Evolutionary conservation across 2,113 vertebrate genomes (phyloP).

Genomic region (Pycnonotus jocosus): DNA sequence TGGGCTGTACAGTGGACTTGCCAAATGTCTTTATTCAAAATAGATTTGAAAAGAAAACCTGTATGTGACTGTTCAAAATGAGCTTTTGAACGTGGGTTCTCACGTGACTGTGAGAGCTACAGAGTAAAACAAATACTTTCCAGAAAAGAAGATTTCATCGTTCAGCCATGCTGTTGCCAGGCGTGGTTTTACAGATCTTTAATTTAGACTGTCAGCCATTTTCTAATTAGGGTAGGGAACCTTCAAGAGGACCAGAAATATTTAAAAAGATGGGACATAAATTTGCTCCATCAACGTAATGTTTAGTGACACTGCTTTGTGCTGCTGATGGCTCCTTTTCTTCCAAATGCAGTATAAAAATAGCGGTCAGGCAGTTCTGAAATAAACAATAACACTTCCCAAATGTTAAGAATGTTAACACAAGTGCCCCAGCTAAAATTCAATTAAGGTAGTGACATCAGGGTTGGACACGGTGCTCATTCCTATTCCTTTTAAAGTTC

Average conservation of each 20-base stretch:
- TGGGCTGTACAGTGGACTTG: not conserved
- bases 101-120: not conserved
- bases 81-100: not conserved
- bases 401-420: slow-evolving; percentile 4
- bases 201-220: not conserved
- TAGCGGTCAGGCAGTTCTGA: not conserved
- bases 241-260: not conserved
- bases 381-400: slow-evolving; percentile 1
- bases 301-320: not conserved
- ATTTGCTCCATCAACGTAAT: not conserved
- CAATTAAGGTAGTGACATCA: not conserved
- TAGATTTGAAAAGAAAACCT: not conserved
- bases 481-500: not conserved
- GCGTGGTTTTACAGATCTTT: not conserved
- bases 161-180: not conserved
- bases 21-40: not conserved
- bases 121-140: not conserved
- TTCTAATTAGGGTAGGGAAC: not conserved
- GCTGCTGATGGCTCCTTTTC: not conserved
- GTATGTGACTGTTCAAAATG: not conserved
- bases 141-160: not conserved
- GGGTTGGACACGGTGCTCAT: not conserved
- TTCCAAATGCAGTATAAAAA: not conserved
- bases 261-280: not conserved
- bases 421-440: not conserved